Percentiles rank a stretch among this genome's conserved stretches.
phyloP scores from a whole-genome alignment of 2,888 invertebrate species.

The Subacronicta megacephala region DNA sequence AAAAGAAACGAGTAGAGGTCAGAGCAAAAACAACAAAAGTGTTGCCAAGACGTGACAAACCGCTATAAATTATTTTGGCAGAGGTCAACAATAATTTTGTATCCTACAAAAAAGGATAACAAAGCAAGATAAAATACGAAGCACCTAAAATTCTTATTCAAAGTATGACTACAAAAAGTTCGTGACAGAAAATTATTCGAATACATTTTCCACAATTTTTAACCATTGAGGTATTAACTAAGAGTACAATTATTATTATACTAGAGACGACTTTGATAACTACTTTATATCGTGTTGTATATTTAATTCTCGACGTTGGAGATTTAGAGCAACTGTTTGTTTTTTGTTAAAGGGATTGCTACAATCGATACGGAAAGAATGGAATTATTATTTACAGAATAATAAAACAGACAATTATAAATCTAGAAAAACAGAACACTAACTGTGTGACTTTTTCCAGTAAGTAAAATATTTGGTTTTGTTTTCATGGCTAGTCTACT shows the following conservation, averaged over 20 bases:
- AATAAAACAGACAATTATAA: no score
- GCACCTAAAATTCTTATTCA: constrained; percentile 1
- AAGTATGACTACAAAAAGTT: neutral
- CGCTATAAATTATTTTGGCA: neutral
- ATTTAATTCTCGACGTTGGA: no score
- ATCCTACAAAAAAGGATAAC: constrained; percentile 2
- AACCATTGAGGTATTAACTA: neutral
- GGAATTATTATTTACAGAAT: no score
- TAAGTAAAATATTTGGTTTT: no score
- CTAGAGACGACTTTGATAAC: no score
- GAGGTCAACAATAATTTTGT: neutral
- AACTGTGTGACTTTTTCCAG: no score
- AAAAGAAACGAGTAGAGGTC: constrained; percentile 18
- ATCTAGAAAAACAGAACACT: no score
- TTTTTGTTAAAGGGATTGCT: no score
- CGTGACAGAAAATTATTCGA: constrained; percentile 3
- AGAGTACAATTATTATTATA: no score
- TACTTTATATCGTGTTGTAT: no score
- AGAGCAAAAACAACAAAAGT: constrained; percentile 47
- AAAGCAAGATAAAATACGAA: constrained; percentile 1
- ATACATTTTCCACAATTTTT: neutral
- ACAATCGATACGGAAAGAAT: no score
- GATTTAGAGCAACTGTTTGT: no score
- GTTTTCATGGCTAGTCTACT: neutral
- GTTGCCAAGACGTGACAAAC: constrained; percentile 41